phyloP scores from a whole-genome alignment of 1,140 invertebrate species.

The Drosophila melanica region DNA sequence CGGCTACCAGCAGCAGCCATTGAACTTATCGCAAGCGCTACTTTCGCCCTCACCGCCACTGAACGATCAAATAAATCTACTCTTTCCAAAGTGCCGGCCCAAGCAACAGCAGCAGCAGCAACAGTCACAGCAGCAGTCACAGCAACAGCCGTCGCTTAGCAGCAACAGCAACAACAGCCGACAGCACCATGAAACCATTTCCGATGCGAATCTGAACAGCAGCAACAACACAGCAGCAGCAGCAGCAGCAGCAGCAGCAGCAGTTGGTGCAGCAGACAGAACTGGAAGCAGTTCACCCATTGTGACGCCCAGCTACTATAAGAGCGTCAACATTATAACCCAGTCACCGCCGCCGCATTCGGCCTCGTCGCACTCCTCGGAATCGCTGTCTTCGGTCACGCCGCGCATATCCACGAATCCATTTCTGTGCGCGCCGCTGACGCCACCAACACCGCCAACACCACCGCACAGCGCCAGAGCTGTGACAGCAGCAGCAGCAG shows the following conservation, averaged over 20 bases:
- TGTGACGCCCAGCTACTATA: constrained; percentile 71
- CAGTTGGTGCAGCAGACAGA: constrained; percentile 14
- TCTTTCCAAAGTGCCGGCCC: constrained; percentile 93
- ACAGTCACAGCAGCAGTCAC: constrained; percentile 28
- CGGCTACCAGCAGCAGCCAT: constrained; percentile 52
- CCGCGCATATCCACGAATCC: constrained; percentile 83
- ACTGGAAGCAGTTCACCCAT: constrained; percentile 12
- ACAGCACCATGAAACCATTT: constrained; percentile 25
- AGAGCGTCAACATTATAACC: constrained; percentile 81
- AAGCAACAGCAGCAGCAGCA: constrained; percentile 73
- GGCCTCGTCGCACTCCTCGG: constrained; percentile 85
- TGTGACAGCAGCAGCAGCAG: neutral
- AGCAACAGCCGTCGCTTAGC: constrained; percentile 19
- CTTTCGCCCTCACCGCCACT: constrained; percentile 84
- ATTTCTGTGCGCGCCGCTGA: constrained; percentile 67
- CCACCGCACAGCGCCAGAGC: constrained; percentile 12
- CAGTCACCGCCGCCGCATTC: constrained; percentile 81
- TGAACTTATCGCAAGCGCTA: constrained; percentile 74
- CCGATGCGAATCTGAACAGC: constrained; percentile 39
- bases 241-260: constrained; percentile 35
- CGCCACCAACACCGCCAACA: constrained; percentile 54
- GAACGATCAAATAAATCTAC: constrained; percentile 90
- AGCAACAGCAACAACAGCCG: constrained; percentile 43
- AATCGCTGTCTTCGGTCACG: constrained; percentile 84
- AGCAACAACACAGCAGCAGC: constrained; percentile 36